Base-by-base conservation (phyloP, 2,797 vertebrate species). In the Varecia variegata region DNA sequence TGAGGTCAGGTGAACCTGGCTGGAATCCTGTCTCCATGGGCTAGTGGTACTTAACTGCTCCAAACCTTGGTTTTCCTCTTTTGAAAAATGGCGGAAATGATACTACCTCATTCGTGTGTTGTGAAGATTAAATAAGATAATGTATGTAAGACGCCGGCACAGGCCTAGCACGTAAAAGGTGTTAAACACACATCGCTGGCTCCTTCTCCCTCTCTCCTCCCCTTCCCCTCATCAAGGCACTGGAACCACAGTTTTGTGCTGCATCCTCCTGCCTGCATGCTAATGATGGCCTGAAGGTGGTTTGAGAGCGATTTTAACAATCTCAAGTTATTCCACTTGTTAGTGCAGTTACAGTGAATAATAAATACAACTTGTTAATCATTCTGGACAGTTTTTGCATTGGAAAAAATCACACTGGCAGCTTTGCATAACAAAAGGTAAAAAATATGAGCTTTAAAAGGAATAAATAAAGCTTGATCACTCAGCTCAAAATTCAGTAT, bases 321-420 rank as follows among this genome's bases (percentile, higher is more conserved):
- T n/a, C 86, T 91, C 81, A 18, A 94, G 86, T 90, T 76, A 94
- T 88, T 91, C 95, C 93, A n/a, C 95, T 87, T 83, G 96, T 95
- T 92, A 88, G n/a, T 40, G 27, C 60, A 81, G 88, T 81, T 95
- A 94, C 95, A 88, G 74, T 90, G 96, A 97, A 95, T 96, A 96
- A 88, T 96, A 96, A 81, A 89, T 70, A 74, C 35, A 90, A 84
- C 76, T 65, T 96, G 84, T 87, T 96, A 89, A 85, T 85, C 86
- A 89, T 94, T 95, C 74, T 2, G n/a, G 76, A 84, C 58, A 50
- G 88, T 70, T 83, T 94, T 62, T 67, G 11, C 71, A 52, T 56
- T 67, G 73, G 86, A 52, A 54, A 52, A 96, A 94, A 94, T 67
- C 67, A 68, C 80, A 67, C 14, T 73, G 80, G 83, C 47, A 85